Evolutionary conservation across 2,888 invertebrate genomes (phyloP).

Genomic region (Latrodectus elegans): DNA sequence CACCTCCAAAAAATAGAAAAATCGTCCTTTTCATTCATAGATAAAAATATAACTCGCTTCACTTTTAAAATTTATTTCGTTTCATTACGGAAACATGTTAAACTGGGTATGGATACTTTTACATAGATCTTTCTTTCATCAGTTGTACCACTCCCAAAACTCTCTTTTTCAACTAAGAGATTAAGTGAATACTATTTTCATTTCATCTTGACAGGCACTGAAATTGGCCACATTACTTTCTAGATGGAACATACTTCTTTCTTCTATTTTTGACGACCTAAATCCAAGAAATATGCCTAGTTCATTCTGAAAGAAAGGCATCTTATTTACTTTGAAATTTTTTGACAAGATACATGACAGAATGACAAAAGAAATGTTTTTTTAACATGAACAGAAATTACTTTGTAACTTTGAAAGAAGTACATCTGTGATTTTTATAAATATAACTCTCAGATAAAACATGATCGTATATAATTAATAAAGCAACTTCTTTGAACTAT

Average conservation of each 20-base stretch:
- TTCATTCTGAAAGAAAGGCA: background rate
- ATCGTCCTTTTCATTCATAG: too few species aligned
- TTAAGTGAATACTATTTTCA: background rate
- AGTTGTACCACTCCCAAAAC: background rate
- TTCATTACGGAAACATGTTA: too few species aligned
- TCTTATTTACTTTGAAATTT: background rate
- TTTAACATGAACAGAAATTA: too few species aligned
- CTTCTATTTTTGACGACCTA: slow-evolving; percentile 3
- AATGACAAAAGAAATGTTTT: background rate
- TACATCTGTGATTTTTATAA: too few species aligned
- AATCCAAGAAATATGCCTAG: slow-evolving; percentile 10
- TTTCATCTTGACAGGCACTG: background rate
- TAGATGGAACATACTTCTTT: background rate
- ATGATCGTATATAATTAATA: too few species aligned
- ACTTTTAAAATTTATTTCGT: too few species aligned
- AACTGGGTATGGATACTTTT: background rate
- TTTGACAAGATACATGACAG: background rate
- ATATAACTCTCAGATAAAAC: too few species aligned
- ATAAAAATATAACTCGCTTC: too few species aligned
- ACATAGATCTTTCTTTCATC: background rate
- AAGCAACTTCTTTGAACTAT: too few species aligned
- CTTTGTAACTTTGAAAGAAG: too few species aligned
- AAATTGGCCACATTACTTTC: background rate
- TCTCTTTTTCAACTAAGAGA: background rate
- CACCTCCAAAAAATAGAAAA: too few species aligned